These are phyloP conservation scores for Deilephila elpenor DNA, from an alignment of 2,888 invertebrate genomes.

Conservation along the genomic window DNA sequence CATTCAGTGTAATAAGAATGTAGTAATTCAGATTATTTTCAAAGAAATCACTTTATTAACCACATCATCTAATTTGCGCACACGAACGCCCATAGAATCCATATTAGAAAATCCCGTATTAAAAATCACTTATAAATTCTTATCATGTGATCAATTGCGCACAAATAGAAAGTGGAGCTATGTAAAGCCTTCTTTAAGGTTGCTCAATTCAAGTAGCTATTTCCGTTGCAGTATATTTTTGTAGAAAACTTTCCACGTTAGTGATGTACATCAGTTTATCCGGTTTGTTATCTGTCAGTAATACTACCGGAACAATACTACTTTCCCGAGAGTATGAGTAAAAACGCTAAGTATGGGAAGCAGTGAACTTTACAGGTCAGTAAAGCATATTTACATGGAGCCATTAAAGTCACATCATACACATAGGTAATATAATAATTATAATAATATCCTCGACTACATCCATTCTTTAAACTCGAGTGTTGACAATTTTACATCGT, in stretches of 20 bases:
- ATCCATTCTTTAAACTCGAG: neutral
- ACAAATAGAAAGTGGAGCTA: constrained; percentile 4
- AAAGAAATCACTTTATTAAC: neutral
- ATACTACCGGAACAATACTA: constrained; percentile 38
- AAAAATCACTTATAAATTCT: constrained; percentile 9
- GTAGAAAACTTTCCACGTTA: constrained; percentile 32
- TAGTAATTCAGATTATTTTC: neutral
- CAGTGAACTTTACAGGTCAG: neutral
- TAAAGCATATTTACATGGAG: neutral
- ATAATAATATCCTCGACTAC: neutral
- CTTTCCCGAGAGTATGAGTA: constrained; percentile 50
- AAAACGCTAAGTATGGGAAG: constrained; percentile 22
- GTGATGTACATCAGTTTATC: constrained; percentile 8
- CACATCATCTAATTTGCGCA: neutral
- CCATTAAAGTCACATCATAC: constrained; percentile 6
- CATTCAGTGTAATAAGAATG: neutral
- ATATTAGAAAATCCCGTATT: neutral
- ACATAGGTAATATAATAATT: neutral
- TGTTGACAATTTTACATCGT: neutral
- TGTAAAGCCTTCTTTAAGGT: neutral
- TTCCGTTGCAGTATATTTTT: constrained; percentile 4
- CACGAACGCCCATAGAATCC: neutral
- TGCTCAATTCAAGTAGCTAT: neutral
- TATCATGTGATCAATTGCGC: neutral
- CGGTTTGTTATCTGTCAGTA: constrained; percentile 27